Evolutionary conservation across 2,113 vertebrate genomes (phyloP).

Genomic region (Eublepharis macularius): DNA sequence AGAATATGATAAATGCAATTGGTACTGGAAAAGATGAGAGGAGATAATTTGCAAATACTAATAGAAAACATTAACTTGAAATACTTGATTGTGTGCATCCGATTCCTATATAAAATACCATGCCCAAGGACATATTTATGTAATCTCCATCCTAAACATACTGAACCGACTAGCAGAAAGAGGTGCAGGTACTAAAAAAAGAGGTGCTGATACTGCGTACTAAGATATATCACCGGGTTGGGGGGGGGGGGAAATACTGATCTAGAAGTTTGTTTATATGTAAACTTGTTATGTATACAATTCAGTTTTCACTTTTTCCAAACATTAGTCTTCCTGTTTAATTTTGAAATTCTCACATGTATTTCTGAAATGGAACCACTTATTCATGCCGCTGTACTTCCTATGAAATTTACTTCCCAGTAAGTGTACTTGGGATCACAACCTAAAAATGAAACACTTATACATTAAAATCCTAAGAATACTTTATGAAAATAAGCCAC

Average conservation of each 20-base stretch:
- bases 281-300: not conserved
- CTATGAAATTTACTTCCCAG: not conserved
- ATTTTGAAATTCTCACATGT: not conserved
- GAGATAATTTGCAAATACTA: not conserved
- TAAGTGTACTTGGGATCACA: not conserved
- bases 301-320: not conserved
- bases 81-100: not conserved
- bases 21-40: not conserved
- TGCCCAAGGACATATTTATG: not conserved
- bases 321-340: not conserved
- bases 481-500: too few species aligned
- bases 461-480: too few species aligned
- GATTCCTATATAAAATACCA: not conserved
- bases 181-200: too few species aligned
- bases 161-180: too few species aligned
- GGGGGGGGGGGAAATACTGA: too few species aligned
- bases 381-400: not conserved
- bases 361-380: not conserved
- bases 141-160: not conserved
- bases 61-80: not conserved
- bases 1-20: conserved; percentile 14
- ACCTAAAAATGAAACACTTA: not conserved
- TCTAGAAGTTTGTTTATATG: too few species aligned
- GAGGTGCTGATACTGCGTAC: too few species aligned
- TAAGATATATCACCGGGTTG: too few species aligned